phyloP scores from a whole-genome alignment of 2,797 vertebrate genomes.

The Eleutherodactylus coqui region DNA sequence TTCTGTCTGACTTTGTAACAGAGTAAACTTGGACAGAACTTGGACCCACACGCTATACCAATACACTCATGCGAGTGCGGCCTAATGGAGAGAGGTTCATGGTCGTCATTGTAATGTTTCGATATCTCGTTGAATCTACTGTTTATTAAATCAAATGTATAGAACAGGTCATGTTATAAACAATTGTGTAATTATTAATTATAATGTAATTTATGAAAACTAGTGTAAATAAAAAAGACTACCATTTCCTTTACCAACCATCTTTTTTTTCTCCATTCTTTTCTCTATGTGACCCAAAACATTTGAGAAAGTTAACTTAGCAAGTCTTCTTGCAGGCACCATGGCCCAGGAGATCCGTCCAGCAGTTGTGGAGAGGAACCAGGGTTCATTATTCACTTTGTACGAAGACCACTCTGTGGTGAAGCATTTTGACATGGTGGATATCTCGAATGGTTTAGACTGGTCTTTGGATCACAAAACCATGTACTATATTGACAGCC shows the following conservation, averaged over 20 bases:
- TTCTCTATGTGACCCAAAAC: neutral
- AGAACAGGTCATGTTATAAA: too few species aligned
- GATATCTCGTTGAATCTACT: too few species aligned
- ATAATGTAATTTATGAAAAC: too few species aligned
- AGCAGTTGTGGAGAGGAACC: slow-evolving; percentile 76
- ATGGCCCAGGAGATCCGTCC: slow-evolving; percentile 84
- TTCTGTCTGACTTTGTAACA: too few species aligned
- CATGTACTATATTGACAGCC: slow-evolving; percentile 93
- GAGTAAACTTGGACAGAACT: too few species aligned
- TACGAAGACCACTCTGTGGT: slow-evolving; percentile 79
- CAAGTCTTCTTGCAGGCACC: slow-evolving; percentile 78
- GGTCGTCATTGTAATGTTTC: too few species aligned
- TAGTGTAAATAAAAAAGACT: neutral
- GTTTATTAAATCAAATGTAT: too few species aligned
- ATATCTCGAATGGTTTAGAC: slow-evolving; percentile 93
- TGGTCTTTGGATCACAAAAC: slow-evolving; percentile 89
- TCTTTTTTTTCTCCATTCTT: neutral
- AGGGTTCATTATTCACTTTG: slow-evolving; percentile 86
- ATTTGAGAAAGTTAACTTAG: slow-evolving; percentile 21
- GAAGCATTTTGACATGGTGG: slow-evolving; percentile 86
- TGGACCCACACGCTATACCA: too few species aligned
- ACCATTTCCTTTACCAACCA: neutral
- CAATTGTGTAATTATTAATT: too few species aligned
- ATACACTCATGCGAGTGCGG: too few species aligned
- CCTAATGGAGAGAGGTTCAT: too few species aligned